Percentiles rank a stretch among this genome's conserved stretches.
phyloP scores from a whole-genome alignment of 2,797 vertebrate species.

The Halcyon chelicuti region DNA sequence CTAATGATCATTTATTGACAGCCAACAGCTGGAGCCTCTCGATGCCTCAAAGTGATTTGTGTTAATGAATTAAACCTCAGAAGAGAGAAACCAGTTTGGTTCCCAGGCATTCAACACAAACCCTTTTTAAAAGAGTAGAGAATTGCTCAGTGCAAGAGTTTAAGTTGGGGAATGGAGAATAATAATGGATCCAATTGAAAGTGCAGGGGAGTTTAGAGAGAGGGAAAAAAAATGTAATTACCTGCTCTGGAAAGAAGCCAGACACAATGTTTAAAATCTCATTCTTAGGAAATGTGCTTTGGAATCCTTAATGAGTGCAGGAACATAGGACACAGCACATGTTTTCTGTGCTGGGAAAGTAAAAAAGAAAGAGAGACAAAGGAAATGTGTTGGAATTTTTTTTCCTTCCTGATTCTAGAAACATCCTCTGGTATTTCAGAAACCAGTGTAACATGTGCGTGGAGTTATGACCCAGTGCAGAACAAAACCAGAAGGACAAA shows the following conservation, averaged over 20 bases:
- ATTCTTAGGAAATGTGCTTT: background rate
- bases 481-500: background rate
- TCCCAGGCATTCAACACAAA: background rate
- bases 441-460: background rate
- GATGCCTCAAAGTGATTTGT: background rate
- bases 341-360: background rate
- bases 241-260: conserved; percentile 19
- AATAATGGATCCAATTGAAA: background rate
- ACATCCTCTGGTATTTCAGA: background rate
- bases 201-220: background rate
- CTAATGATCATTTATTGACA: background rate
- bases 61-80: conserved; percentile 2
- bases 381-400: background rate
- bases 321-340: background rate
- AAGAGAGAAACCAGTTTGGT: background rate
- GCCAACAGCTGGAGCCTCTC: background rate
- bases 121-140: background rate
- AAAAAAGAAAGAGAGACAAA: background rate
- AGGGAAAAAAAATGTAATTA: conserved; percentile 20
- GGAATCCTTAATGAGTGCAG: background rate
- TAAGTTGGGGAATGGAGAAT: background rate
- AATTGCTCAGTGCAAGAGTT: background rate
- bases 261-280: background rate
- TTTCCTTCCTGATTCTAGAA: background rate
- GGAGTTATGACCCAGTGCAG: background rate